Conservation (phyloP, 2,113 vertebrate species). For the Crypturellus undulatus region DNA sequence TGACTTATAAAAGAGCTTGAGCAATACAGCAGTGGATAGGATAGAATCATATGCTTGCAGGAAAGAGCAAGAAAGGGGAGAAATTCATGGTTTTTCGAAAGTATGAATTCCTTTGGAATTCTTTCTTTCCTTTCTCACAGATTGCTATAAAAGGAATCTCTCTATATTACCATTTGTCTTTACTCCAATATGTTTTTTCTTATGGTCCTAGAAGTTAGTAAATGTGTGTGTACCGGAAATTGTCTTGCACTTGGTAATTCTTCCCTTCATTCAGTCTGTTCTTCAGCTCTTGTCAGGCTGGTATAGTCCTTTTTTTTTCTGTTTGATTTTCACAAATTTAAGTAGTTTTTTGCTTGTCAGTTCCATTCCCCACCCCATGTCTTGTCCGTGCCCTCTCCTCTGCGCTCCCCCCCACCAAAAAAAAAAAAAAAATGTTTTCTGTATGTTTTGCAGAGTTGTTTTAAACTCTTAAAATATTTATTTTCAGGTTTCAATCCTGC, state of each 20-base stretch:
- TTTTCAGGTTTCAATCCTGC: conserved; percentile 89
- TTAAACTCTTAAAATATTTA: not conserved
- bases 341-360: not conserved
- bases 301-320: not conserved
- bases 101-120: not conserved
- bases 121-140: not conserved
- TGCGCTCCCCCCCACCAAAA: too few species aligned
- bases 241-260: not conserved
- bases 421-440: not conserved
- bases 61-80: not conserved
- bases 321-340: not conserved
- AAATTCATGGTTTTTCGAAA: not conserved
- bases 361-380: not conserved
- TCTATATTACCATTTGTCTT: not conserved
- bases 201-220: not conserved
- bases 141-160: not conserved
- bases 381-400: too few species aligned
- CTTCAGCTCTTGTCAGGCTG: not conserved
- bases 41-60: not conserved
- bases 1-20: not conserved
- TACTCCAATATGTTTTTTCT: not conserved
- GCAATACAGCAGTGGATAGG: accelerated
- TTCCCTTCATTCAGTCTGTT: not conserved
- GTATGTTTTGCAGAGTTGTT: not conserved
- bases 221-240: not conserved